Conservation (phyloP, 2,888 invertebrate species). For the Linnaemya vulpina region DNA sequence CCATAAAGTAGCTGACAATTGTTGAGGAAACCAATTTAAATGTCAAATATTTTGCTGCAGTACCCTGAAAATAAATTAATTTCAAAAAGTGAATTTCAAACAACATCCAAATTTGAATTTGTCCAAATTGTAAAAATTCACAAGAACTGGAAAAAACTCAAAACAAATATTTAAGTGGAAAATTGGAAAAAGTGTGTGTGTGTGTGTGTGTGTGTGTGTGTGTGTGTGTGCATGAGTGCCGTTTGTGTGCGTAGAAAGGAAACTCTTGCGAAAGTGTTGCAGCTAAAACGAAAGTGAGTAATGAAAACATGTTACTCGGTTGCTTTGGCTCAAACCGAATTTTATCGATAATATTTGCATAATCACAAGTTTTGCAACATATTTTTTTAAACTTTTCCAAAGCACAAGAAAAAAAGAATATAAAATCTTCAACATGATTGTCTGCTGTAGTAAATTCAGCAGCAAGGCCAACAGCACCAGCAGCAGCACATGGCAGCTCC, state of each 20-base stretch:
- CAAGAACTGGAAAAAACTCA: neutral
- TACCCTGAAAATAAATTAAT: constrained; percentile 7
- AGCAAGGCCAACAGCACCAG: neutral
- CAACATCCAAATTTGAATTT: constrained; percentile 35
- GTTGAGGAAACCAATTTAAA: constrained; percentile 3
- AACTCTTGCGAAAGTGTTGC: constrained; percentile 10
- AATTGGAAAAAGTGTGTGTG: neutral
- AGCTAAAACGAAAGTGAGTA: constrained; percentile 39
- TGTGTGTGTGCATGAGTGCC: too few species aligned
- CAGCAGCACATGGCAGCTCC: constrained; percentile 32
- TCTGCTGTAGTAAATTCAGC: neutral
- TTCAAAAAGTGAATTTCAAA: neutral
- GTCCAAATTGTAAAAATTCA: constrained; percentile 4
- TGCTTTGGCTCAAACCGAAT: constrained; percentile 41
- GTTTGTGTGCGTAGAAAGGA: constrained; percentile 13
- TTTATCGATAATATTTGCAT: constrained; percentile 68
- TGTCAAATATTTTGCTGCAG: neutral
- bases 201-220: neutral
- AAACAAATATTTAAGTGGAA: neutral
- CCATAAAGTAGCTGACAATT: neutral
- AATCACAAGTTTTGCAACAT: constrained; percentile 59
- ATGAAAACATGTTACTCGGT: constrained; percentile 31
- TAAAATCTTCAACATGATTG: neutral
- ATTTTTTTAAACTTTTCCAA: constrained; percentile 21
- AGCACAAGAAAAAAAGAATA: neutral